Evolutionary conservation across 2,888 invertebrate genomes (phyloP), one percentile per base, ranked within the genome.

Genomic region (Agelastica alni): DNA sequence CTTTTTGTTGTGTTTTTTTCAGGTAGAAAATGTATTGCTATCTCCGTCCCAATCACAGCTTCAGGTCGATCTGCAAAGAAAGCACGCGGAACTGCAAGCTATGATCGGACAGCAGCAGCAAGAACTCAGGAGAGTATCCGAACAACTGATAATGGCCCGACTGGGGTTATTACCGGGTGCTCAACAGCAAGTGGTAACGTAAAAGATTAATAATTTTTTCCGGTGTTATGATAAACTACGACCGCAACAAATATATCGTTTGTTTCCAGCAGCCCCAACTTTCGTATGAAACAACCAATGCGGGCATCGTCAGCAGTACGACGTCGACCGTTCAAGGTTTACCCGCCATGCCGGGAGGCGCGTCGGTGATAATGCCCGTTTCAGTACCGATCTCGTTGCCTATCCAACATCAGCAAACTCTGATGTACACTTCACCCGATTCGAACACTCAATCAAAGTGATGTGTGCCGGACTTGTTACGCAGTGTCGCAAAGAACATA

Each of bases 31-130:
- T 20, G 76, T 85, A 20, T 78, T 81, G 16, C 80, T 85, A 75
- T 80, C 81, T 10, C 76, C 81, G 0, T 77, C 80, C 1, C 83
- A 84, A 68, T 81, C 80, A 57, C 83, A 84, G 53, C 71, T 85
- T 10, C 88, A 89, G 78, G 88, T 85, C 66, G 87, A 90, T 77
- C 75, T 87, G 56, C 88, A 92, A 70, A 82, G 88, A 28, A 93
- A 93, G 70, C 93, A 93, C 69, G 91, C 91, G 59, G 89, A 93
- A 70, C 77, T 94, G 56, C 91, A 93, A 72, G 87, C 91, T 68
- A 81, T 91, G 69, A 93, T 94, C 56, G 84, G 88, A 45, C 85
- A 89, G 61, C 93, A 93, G 70, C 93, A 93, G 71, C 92, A 93
- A 68, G 93, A 94, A 74, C 76, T 94, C 61, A 81, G 89, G 34